These are phyloP conservation scores for Oncorhynchus keta DNA, from an alignment of 2,113 vertebrate species.

Conservation along the genomic window DNA sequence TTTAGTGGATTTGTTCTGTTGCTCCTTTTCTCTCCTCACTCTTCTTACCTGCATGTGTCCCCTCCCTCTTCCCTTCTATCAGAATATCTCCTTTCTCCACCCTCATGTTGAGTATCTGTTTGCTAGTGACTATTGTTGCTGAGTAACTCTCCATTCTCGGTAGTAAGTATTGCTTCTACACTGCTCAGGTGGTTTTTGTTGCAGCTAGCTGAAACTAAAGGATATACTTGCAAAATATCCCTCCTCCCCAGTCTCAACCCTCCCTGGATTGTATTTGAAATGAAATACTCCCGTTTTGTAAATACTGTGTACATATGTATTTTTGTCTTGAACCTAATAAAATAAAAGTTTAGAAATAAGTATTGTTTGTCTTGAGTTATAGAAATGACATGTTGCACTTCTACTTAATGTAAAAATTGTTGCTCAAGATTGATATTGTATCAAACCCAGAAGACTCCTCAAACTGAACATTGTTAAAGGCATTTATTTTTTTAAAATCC, in stretches of 20 bases:
- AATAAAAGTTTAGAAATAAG: conserved; percentile 28
- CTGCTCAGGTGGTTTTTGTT: conserved; percentile 63
- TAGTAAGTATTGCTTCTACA: conserved; percentile 68
- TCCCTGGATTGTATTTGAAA: conserved; percentile 57
- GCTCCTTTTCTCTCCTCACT: conserved; percentile 10
- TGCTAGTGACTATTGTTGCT: conserved; percentile 44
- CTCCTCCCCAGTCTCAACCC: conserved; percentile 3
- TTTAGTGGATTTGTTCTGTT: neutral
- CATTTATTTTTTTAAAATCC: neutral
- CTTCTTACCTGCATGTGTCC: conserved; percentile 42
- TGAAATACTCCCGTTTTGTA: conserved; percentile 67
- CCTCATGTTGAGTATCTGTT: conserved; percentile 42
- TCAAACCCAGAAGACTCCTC: neutral
- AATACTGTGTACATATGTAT: conserved; percentile 59
- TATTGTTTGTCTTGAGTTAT: neutral
- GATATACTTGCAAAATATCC: conserved; percentile 36
- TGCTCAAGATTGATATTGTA: neutral
- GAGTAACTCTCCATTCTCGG: conserved; percentile 48
- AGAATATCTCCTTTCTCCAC: conserved; percentile 33
- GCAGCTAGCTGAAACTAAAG: conserved; percentile 62
- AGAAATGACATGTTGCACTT: neutral
- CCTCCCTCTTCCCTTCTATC: conserved; percentile 4
- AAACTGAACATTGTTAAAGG: neutral
- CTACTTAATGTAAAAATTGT: neutral
- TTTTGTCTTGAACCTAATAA: conserved; percentile 61